A percentile compares a stretch with the other conserved stretches of the same genome.
phyloP scores from a whole-genome alignment of 2,113 vertebrate species.

The Tretioscincus oriximinensis region DNA sequence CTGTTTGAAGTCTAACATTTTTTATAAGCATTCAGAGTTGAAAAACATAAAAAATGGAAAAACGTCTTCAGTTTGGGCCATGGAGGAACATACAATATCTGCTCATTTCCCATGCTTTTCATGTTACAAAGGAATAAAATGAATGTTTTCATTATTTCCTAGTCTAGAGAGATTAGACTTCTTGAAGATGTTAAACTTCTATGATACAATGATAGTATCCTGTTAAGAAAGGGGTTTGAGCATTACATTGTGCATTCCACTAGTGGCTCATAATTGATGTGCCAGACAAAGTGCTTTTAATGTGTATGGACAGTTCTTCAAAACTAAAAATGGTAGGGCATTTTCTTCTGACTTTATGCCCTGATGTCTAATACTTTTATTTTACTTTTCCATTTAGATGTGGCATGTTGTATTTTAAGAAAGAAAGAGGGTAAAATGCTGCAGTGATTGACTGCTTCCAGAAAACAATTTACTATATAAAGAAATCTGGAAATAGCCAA shows the following conservation, averaged over 20 bases:
- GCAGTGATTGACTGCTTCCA: slow-evolving; percentile 26
- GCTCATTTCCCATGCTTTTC: neutral
- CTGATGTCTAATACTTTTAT: slow-evolving; percentile 1
- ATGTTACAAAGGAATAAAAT: neutral
- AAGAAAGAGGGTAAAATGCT: slow-evolving; percentile 1
- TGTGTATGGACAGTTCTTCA: slow-evolving; percentile 3
- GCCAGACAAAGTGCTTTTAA: neutral
- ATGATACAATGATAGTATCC: neutral
- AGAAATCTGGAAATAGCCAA: slow-evolving; percentile 21
- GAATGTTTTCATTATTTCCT: neutral
- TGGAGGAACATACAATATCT: neutral
- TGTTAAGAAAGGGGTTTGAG: neutral
- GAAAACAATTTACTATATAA: neutral
- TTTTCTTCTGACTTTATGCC: neutral
- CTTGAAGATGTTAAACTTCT: neutral
- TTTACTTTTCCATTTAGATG: neutral
- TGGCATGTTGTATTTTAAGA: neutral
- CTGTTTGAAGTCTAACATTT: too few species aligned
- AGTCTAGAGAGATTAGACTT: neutral
- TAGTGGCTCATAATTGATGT: slow-evolving; percentile 3
- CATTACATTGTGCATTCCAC: neutral
- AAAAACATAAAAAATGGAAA: too few species aligned
- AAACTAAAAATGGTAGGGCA: rapidly evolving
- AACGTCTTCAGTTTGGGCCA: neutral
- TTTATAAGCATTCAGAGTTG: too few species aligned